A percentile compares a stretch with the other conserved stretches of the same genome.
phyloP scores from a whole-genome alignment of 1,140 invertebrate genomes.

The Hyles vespertilio region DNA sequence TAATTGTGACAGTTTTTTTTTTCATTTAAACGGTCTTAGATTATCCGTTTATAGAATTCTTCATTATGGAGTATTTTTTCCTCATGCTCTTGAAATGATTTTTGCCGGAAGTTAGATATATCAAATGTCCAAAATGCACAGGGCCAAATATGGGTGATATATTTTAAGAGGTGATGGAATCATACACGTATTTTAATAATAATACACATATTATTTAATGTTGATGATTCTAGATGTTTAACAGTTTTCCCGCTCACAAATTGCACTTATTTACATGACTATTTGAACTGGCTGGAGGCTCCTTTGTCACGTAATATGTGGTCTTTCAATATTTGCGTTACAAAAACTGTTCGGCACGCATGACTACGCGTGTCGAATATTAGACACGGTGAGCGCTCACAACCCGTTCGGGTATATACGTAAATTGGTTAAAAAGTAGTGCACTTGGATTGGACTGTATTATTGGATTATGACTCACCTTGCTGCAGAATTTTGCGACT shows the following conservation, averaged over 20 bases:
- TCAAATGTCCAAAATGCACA: no score
- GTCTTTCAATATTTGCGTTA: conserved; percentile 11
- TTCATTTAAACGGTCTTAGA: background rate
- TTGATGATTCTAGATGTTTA: no score
- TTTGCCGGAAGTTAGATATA: no score
- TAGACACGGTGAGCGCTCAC: conserved; percentile 18
- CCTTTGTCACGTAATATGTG: background rate
- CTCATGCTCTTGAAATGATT: no score
- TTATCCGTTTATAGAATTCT: no score
- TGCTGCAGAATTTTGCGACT: no score
- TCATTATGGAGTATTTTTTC: no score
- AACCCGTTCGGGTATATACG: conserved; percentile 17
- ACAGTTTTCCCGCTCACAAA: no score
- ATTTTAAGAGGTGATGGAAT: background rate
- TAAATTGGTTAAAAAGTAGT: conserved; percentile 7
- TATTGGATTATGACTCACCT: conserved; percentile 14
- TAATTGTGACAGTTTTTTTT: conserved; percentile 20
- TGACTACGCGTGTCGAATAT: conserved; percentile 25
- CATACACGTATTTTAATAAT: background rate
- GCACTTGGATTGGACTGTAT: conserved; percentile 6
- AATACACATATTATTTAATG: background rate
- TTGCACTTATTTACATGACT: no score
- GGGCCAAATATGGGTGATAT: background rate
- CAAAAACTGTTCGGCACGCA: conserved; percentile 14
- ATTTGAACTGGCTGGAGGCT: no score